Evolutionary conservation across 2,888 invertebrate genomes (phyloP).

Genomic region (Phytoseiulus persimilis): DNA sequence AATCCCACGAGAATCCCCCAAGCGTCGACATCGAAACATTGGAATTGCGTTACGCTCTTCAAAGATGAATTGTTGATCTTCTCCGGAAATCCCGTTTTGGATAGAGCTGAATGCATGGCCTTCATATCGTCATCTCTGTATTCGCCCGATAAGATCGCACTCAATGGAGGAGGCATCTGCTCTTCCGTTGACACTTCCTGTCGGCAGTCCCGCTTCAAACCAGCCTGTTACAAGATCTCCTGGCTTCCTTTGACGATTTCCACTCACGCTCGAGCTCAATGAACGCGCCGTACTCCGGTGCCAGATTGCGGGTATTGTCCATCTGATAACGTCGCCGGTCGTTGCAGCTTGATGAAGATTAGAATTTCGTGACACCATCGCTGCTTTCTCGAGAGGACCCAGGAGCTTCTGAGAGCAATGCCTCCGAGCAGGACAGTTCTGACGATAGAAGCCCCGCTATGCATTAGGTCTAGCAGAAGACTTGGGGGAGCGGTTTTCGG

Average conservation of each 20-base stretch:
- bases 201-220: neutral
- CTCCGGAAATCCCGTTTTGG: neutral
- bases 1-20: neutral
- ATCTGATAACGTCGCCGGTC: neutral
- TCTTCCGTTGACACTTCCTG: neutral
- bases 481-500: too few relatives aligned
- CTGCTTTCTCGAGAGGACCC: too few relatives aligned
- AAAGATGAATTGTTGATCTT: neutral
- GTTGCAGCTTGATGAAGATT: neutral
- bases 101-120: neutral
- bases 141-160: neutral
- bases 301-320: neutral
- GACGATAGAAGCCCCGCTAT: too few relatives aligned
- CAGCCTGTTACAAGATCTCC: neutral
- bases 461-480: too few relatives aligned
- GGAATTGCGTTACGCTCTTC: neutral
- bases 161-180: neutral
- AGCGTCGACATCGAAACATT: neutral
- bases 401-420: too few relatives aligned
- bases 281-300: neutral
- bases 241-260: neutral
- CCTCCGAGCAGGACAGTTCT: too few relatives aligned
- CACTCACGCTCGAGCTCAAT: neutral
- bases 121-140: neutral
- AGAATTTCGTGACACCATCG: neutral